A percentile compares a stretch with the other conserved stretches of the same genome.
Evolutionary conservation across 2,797 vertebrate genomes (phyloP).

Genomic region (Mormyrus hasselquistii): DNA sequence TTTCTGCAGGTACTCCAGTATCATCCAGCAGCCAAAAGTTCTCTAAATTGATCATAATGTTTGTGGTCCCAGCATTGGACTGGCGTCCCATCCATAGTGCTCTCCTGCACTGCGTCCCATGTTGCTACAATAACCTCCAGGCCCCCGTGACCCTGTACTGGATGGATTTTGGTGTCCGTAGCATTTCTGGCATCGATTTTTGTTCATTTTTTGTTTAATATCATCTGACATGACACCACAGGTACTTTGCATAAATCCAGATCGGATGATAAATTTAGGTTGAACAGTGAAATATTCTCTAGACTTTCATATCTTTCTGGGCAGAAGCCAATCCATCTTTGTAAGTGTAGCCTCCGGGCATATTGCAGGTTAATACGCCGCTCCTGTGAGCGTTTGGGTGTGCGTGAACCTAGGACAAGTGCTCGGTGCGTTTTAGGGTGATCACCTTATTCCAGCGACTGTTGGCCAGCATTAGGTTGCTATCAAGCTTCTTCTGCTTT

Average conservation of each 20-base stretch:
- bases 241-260: background rate
- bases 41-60: background rate
- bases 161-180: background rate
- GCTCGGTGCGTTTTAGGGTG: background rate
- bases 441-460: constrained; percentile 82
- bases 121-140: background rate
- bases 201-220: background rate
- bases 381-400: background rate
- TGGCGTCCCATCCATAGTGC: background rate
- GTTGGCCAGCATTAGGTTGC: constrained; percentile 72
- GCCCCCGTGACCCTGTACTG: background rate
- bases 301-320: background rate
- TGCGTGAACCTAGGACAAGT: background rate
- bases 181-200: background rate
- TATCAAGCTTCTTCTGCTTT: constrained; percentile 71
- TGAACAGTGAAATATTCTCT: background rate
- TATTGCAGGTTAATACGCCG: background rate
- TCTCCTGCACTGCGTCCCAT: background rate
- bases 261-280: background rate
- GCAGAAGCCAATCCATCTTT: background rate
- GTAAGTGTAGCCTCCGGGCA: background rate
- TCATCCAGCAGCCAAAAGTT: background rate
- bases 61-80: background rate
- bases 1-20: background rate
- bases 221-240: background rate